These are phyloP conservation scores for Geodia barretti DNA, from an alignment of 37 sponge, comb jelly and placozoan genomes.

Conservation along the genomic window DNA sequence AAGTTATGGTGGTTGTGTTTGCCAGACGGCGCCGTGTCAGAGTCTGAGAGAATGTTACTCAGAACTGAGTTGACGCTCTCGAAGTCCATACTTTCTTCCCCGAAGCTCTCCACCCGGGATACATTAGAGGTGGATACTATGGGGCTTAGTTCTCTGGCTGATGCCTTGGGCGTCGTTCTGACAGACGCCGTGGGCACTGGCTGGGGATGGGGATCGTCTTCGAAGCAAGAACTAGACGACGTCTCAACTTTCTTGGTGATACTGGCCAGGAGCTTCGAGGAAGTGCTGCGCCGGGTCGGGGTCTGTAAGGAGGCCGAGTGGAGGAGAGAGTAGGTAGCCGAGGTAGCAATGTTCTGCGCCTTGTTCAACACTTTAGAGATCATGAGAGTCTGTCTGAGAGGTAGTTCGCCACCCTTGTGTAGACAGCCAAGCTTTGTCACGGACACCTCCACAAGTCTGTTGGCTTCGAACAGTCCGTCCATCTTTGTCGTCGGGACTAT, in stretches of 20 bases:
- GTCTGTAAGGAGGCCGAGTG: neutral
- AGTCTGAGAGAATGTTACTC: slow-evolving; percentile 51
- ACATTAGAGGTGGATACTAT: slow-evolving; percentile 9
- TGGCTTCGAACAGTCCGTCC: slow-evolving; percentile 79
- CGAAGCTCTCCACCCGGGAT: slow-evolving; percentile 11
- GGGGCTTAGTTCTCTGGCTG: slow-evolving; percentile 37
- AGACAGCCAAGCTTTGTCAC: slow-evolving; percentile 49
- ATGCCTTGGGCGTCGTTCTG: slow-evolving; percentile 4
- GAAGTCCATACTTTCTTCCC: slow-evolving; percentile 61
- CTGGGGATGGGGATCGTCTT: neutral
- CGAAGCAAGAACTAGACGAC: slow-evolving; percentile 1
- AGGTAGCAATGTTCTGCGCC: slow-evolving; percentile 59
- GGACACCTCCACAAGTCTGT: slow-evolving; percentile 67
- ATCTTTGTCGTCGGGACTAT: slow-evolving; percentile 14
- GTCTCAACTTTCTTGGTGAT: slow-evolving; percentile 41
- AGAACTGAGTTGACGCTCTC: slow-evolving; percentile 68
- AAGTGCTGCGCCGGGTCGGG: slow-evolving; percentile 2
- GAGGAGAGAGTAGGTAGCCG: slow-evolving; percentile 28
- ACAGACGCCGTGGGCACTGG: neutral
- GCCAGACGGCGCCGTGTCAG: neutral
- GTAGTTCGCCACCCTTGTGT: slow-evolving; percentile 45
- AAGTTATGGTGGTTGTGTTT: neutral
- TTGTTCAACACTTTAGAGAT: slow-evolving; percentile 64
- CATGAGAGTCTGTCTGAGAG: slow-evolving; percentile 62
- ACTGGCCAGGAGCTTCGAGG: slow-evolving; percentile 72